Percentiles rank a stretch among this genome's conserved stretches.
phyloP scores from a whole-genome alignment of 2,888 invertebrate species.

The Glyphotaelius pellucidus region DNA sequence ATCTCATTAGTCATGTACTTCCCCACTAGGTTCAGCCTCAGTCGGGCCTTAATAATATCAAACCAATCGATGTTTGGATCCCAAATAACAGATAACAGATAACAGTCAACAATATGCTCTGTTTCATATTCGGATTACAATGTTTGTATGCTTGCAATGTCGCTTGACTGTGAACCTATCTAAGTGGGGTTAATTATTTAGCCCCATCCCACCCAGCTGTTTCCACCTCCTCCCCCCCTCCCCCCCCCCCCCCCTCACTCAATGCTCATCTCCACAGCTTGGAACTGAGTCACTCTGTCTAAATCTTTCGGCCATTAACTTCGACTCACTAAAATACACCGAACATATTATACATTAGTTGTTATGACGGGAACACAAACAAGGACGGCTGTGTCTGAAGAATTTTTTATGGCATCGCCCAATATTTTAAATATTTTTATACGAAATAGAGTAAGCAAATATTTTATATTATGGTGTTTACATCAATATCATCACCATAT shows the following conservation, averaged over 20 bases:
- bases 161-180: not conserved
- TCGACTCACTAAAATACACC: not conserved
- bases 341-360: not conserved
- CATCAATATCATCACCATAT: not conserved
- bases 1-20: too few relatives aligned
- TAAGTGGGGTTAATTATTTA: constrained; percentile 1
- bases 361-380: not conserved
- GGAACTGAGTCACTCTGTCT: not conserved
- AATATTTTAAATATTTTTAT: not conserved
- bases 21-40: not conserved
- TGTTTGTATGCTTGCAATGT: not conserved
- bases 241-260: not conserved
- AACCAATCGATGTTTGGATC: not conserved
- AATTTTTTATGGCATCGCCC: not conserved
- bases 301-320: not conserved
- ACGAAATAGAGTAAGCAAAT: too few relatives aligned
- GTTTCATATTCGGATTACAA: not conserved
- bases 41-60: not conserved
- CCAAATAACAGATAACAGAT: not conserved
- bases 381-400: not conserved
- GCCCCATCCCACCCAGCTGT: not conserved
- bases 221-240: not conserved
- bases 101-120: not conserved
- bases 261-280: not conserved
- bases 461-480: not conserved